These are phyloP conservation scores for Drosophila conformis DNA, from an alignment of 2,888 invertebrate genomes.

Conservation along the genomic window DNA sequence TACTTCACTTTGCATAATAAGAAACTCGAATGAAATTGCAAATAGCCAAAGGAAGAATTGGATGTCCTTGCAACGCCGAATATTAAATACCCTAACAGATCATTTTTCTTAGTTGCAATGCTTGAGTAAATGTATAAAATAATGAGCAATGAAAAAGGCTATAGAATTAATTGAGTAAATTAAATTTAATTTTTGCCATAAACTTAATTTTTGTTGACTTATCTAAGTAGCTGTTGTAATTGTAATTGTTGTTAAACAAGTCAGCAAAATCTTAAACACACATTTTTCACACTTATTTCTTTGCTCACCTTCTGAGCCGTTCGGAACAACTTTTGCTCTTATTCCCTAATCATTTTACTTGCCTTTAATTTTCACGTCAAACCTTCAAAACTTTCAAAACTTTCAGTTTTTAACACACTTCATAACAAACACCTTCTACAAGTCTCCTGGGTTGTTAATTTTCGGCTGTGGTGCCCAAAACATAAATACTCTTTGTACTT, in stretches of 20 bases:
- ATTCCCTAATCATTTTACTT: background rate
- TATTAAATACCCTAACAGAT: background rate
- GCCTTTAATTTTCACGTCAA: background rate
- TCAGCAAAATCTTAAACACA: background rate
- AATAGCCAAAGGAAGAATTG: background rate
- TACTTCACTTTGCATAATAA: conserved; percentile 72
- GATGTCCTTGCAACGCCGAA: background rate
- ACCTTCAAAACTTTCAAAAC: background rate
- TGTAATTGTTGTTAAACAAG: background rate
- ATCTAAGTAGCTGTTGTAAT: no score
- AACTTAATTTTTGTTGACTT: background rate
- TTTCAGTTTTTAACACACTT: background rate
- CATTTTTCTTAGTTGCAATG: no score
- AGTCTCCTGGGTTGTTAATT: background rate
- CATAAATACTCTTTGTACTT: background rate
- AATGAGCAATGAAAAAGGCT: background rate
- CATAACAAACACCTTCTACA: background rate
- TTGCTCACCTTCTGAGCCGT: background rate
- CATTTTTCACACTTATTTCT: background rate
- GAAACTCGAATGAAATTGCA: conserved; percentile 13
- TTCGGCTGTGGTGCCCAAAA: no score
- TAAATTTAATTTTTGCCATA: background rate
- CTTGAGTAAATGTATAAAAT: no score
- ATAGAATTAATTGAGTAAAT: background rate
- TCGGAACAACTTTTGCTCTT: background rate